Percentiles rank a stretch among this genome's conserved stretches.
phyloP scores from a whole-genome alignment of 1,140 invertebrate genomes.

The Halesus radiatus region DNA sequence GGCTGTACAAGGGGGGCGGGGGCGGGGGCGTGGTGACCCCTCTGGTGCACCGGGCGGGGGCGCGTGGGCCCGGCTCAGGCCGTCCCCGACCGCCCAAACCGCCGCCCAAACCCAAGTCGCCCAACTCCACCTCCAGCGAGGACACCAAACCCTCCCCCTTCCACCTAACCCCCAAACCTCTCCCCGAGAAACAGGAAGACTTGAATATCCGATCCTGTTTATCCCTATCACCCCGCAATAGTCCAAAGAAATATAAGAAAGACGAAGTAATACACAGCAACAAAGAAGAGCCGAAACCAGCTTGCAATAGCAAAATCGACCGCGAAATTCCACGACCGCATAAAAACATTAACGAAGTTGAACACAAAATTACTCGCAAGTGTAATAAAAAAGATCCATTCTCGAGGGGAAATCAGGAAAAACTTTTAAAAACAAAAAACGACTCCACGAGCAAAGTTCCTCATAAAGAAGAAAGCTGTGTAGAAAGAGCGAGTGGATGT shows the following conservation, averaged over 20 bases:
- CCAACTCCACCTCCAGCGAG: slow-evolving; percentile 61
- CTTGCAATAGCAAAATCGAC: slow-evolving; percentile 59
- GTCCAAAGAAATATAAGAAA: neutral
- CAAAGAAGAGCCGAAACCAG: neutral
- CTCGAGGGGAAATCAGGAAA: slow-evolving; percentile 43
- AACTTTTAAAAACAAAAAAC: slow-evolving; percentile 39
- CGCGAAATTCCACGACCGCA: slow-evolving; percentile 52
- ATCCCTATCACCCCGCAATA: neutral
- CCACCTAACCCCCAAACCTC: slow-evolving; percentile 15
- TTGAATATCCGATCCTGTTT: neutral
- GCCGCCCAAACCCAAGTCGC: slow-evolving; percentile 59
- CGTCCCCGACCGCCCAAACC: slow-evolving; percentile 61
- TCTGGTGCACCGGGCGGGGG: slow-evolving; percentile 66
- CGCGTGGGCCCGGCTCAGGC: slow-evolving; percentile 59
- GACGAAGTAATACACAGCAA: neutral
- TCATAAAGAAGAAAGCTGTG: too few species aligned
- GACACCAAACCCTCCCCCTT: slow-evolving; percentile 62
- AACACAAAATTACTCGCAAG: slow-evolving; percentile 6
- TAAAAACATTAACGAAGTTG: neutral
- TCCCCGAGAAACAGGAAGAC: neutral
- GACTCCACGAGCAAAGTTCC: slow-evolving; percentile 21
- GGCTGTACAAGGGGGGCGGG: slow-evolving; percentile 67
- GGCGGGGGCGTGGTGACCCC: slow-evolving; percentile 61
- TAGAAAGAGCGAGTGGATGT: too few species aligned
- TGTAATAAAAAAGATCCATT: slow-evolving; percentile 29